Conservation (phyloP, 1,140 invertebrate genomes). For the Caerostris darwini region DNA sequence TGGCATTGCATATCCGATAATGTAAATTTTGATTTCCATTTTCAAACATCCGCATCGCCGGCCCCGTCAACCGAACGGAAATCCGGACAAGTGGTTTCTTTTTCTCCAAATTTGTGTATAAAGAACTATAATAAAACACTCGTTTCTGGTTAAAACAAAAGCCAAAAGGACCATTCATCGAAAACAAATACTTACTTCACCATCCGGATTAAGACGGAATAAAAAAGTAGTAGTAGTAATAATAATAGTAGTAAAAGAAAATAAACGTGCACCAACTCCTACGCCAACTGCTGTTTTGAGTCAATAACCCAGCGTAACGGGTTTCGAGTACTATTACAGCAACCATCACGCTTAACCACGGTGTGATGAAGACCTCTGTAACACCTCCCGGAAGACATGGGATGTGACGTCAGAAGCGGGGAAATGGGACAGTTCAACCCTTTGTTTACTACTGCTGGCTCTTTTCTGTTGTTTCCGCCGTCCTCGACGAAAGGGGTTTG, state of each 20-base stretch:
- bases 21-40: too few relatives aligned
- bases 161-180: background rate
- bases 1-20: too few relatives aligned
- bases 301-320: slow-evolving; percentile 6
- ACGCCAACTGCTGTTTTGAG: background rate
- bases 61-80: background rate
- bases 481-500: background rate
- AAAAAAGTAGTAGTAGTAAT: too few relatives aligned
- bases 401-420: slow-evolving; percentile 13
- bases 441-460: background rate
- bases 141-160: background rate
- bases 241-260: too few relatives aligned
- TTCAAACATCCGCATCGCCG: background rate
- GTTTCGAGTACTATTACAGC: slow-evolving; percentile 20
- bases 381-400: slow-evolving; percentile 4
- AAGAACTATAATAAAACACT: background rate
- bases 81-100: background rate
- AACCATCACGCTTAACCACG: slow-evolving; percentile 30
- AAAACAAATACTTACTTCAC: slow-evolving; percentile 28
- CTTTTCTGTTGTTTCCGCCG: slow-evolving; percentile 30
- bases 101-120: background rate
- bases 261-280: background rate
- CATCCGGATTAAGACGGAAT: background rate
- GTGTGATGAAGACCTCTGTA: background rate
- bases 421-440: slow-evolving; percentile 38